A percentile compares a stretch with the other conserved stretches of the same genome.
These are phyloP conservation scores for Aldabrachelys gigantea DNA, from an alignment of 2,113 vertebrate species.

Conservation along the genomic window DNA sequence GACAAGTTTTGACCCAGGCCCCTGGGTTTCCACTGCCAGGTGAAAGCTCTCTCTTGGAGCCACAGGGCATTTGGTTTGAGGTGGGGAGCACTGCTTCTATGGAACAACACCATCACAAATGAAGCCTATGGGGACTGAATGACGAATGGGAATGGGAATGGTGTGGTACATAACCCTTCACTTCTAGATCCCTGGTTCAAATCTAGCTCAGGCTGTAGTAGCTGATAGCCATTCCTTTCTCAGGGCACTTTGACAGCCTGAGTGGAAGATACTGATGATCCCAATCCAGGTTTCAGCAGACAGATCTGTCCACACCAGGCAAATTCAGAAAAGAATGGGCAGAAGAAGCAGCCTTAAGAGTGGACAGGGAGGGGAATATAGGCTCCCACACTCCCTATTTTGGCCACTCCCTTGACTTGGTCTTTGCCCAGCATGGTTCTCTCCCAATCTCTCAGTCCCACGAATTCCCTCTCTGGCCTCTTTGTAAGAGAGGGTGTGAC, in stretches of 20 bases:
- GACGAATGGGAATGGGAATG: not conserved
- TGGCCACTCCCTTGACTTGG: not conserved
- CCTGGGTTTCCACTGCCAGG: not conserved
- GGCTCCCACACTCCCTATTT: not conserved
- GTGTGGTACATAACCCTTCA: not conserved
- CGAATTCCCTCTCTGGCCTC: not conserved
- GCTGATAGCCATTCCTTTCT: not conserved
- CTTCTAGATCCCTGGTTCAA: not conserved
- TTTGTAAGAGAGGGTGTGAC: too few relatives aligned
- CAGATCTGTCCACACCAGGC: not conserved
- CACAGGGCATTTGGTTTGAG: not conserved
- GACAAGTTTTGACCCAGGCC: not conserved
- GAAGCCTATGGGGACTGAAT: not conserved
- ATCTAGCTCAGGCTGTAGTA: rapidly evolving
- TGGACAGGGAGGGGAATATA: not conserved
- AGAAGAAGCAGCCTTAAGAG: rapidly evolving
- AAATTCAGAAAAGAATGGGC: not conserved
- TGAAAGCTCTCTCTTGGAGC: not conserved
- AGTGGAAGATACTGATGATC: not conserved
- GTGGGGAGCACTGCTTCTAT: not conserved
- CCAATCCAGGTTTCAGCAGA: not conserved
- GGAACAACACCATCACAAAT: not conserved
- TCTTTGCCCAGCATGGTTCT: not conserved
- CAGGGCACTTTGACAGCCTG: not conserved
- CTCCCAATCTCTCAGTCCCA: not conserved